Evolutionary conservation across 1,140 invertebrate genomes (phyloP).

Genomic region (Chymomyza costata): DNA sequence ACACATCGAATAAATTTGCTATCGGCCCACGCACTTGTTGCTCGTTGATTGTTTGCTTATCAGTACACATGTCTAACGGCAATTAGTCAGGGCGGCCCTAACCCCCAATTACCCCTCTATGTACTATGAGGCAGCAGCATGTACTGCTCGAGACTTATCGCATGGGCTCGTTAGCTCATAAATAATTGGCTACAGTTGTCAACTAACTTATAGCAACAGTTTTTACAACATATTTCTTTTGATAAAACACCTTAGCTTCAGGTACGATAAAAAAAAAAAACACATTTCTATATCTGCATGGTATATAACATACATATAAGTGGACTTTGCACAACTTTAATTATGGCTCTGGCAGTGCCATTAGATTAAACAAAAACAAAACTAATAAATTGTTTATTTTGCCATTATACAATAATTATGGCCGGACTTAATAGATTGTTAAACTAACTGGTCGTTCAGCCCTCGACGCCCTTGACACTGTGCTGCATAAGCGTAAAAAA

Average conservation of each 20-base stretch:
- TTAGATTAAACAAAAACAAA: conserved; percentile 14
- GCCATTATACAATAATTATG: too few species aligned
- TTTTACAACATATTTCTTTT: conserved; percentile 39
- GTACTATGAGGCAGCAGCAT: too few species aligned
- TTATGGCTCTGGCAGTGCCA: conserved; percentile 17
- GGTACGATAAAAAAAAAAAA: too few species aligned
- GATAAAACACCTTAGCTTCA: conserved; percentile 57
- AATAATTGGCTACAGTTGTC: conserved; percentile 17
- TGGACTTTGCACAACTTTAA: conserved; percentile 54
- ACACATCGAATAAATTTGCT: neutral
- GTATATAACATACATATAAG: conserved; percentile 33
- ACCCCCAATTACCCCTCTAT: too few species aligned
- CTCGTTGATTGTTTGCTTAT: conserved; percentile 20
- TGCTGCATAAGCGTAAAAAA: neutral
- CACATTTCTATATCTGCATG: too few species aligned
- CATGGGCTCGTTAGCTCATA: conserved; percentile 18
- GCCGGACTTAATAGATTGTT: conserved; percentile 26
- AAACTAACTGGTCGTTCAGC: conserved; percentile 25
- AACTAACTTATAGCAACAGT: too few species aligned
- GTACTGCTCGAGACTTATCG: too few species aligned
- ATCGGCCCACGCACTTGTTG: too few species aligned
- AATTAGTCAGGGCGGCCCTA: conserved; percentile 52
- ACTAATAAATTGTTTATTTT: conserved; percentile 33
- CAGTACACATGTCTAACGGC: conserved; percentile 47
- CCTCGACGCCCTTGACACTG: conserved; percentile 57